phyloP scores from a whole-genome alignment of 2,797 vertebrate species.

The Channa striata region DNA sequence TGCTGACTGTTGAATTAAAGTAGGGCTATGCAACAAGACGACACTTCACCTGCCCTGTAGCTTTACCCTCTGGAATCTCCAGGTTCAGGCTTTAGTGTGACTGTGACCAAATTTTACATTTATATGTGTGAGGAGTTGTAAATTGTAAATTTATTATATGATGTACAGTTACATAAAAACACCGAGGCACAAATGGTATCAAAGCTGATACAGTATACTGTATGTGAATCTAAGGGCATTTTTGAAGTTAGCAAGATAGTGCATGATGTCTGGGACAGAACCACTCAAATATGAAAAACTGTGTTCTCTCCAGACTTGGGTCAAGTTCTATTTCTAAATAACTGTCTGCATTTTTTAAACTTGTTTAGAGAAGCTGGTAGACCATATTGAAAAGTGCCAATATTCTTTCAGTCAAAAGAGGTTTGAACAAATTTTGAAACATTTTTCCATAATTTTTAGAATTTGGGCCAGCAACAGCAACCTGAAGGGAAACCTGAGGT shows the following conservation, averaged over 20 bases:
- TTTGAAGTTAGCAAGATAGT: conserved; percentile 60
- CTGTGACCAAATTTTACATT: conserved; percentile 88
- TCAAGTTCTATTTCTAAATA: conserved; percentile 53
- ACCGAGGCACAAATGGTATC: conserved; percentile 82
- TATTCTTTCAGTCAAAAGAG: conserved; percentile 7
- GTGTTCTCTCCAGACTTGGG: conserved; percentile 48
- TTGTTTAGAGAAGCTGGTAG: conserved; percentile 11
- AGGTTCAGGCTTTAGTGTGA: conserved; percentile 87
- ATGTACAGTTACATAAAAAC: conserved; percentile 63
- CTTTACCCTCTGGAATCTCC: conserved; percentile 84
- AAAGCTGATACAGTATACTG: conserved; percentile 34
- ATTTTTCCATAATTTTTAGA: neutral
- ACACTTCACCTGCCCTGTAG: conserved; percentile 86
- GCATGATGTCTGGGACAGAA: conserved; percentile 66
- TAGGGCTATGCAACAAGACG: conserved; percentile 93
- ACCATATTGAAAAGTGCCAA: neutral
- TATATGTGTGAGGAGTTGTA: conserved; percentile 64
- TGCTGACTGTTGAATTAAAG: conserved; percentile 80
- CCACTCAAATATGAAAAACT: conserved; percentile 57
- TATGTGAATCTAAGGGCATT: conserved; percentile 64
- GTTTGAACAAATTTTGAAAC: neutral
- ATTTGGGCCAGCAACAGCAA: neutral
- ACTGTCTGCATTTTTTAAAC: conserved; percentile 30
- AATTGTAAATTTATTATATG: conserved; percentile 60
- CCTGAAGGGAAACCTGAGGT: neutral